A percentile compares a stretch with the other conserved stretches of the same genome.
Conservation (phyloP, 2,113 vertebrate genomes). For the Erythrocebus patas region DNA sequence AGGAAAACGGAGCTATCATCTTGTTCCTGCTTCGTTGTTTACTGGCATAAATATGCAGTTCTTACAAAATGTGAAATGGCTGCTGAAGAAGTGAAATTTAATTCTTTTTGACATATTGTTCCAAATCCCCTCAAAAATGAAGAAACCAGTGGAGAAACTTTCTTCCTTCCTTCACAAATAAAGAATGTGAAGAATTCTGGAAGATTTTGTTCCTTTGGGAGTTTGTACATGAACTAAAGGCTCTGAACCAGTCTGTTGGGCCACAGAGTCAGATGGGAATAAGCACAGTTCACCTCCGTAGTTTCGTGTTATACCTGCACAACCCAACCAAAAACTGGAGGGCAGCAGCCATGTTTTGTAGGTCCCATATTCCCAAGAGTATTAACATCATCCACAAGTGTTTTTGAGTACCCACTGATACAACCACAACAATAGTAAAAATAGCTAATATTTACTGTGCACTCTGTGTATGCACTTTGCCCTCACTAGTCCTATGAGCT, state of each 20-base stretch:
- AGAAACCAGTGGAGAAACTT: background rate
- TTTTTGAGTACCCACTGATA: background rate
- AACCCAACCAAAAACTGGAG: too few species aligned
- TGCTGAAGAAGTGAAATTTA: background rate
- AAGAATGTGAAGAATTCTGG: background rate
- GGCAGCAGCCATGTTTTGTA: accelerated
- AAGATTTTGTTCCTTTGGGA: background rate
- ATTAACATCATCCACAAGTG: accelerated
- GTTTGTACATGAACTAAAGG: background rate
- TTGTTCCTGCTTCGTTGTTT: conserved; percentile 7
- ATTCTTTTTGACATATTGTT: background rate
- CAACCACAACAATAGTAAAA: background rate
- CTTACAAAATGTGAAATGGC: background rate
- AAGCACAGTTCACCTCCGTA: accelerated
- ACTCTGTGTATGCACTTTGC: background rate
- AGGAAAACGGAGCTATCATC: conserved; percentile 39
- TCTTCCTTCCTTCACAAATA: background rate
- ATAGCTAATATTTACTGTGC: background rate
- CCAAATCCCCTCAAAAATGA: background rate
- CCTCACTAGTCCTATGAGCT: background rate
- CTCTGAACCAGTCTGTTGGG: background rate
- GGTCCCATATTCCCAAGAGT: background rate
- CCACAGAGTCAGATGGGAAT: accelerated
- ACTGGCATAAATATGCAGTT: background rate
- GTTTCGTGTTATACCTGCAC: accelerated